These are phyloP conservation scores for Seriola rivoliana DNA, from an alignment of 2,113 vertebrate species.

Conservation along the genomic window DNA sequence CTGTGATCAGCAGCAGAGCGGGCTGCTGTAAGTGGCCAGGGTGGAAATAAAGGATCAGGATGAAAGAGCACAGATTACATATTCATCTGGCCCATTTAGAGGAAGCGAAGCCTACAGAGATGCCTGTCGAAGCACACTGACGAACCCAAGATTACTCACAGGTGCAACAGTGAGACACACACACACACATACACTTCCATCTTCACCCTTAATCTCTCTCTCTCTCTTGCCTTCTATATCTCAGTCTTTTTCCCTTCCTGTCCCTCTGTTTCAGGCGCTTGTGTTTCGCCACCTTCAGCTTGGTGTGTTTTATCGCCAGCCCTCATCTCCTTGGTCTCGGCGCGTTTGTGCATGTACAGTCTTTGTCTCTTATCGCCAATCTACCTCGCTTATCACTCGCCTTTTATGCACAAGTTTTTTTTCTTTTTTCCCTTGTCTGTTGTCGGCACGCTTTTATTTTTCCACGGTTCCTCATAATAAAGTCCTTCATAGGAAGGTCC, in stretches of 20 bases:
- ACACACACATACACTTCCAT: slow-evolving; percentile 36
- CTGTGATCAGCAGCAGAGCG: slow-evolving; percentile 48
- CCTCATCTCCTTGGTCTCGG: slow-evolving; percentile 78
- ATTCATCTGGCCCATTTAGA: slow-evolving; percentile 83
- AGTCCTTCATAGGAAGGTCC: slow-evolving; percentile 54
- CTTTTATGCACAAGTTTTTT: slow-evolving; percentile 78
- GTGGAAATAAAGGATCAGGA: slow-evolving; percentile 70
- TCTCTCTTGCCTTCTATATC: slow-evolving; percentile 5
- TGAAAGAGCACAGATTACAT: slow-evolving; percentile 84
- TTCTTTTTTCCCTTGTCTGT: slow-evolving; percentile 54
- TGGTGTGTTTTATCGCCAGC: slow-evolving; percentile 66
- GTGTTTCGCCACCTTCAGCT: slow-evolving; percentile 74
- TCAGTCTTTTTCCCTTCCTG: slow-evolving; percentile 38
- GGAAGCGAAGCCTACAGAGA: slow-evolving; percentile 81
- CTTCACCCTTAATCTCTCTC: slow-evolving; percentile 26
- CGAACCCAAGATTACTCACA: slow-evolving; percentile 73
- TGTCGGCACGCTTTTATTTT: slow-evolving; percentile 72
- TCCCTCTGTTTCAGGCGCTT: slow-evolving; percentile 54
- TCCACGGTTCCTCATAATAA: slow-evolving; percentile 64
- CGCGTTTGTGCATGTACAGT: slow-evolving; percentile 82
- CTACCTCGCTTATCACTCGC: slow-evolving; percentile 80
- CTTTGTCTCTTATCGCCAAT: slow-evolving; percentile 84
- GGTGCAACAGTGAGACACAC: slow-evolving; percentile 72
- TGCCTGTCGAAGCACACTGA: slow-evolving; percentile 59
- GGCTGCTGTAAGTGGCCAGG: slow-evolving; percentile 43